phyloP scores from a whole-genome alignment of 2,888 invertebrate species.

The Trypoxylon attenuatum region DNA sequence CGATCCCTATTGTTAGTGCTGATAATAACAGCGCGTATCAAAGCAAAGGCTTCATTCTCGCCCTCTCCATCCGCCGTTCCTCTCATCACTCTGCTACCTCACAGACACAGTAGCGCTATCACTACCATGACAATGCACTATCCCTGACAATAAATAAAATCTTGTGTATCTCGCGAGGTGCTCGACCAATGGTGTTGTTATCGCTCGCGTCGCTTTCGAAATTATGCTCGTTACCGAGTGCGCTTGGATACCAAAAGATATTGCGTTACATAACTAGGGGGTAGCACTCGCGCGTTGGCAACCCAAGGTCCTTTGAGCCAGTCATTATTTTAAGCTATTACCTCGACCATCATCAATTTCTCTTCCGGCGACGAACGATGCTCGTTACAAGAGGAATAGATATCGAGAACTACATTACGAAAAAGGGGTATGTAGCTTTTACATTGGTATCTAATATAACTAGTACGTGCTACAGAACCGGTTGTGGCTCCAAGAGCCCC shows the following conservation, averaged over 20 bases:
- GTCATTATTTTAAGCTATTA: not conserved
- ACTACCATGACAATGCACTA: too few relatives aligned
- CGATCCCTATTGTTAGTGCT: constrained; percentile 2
- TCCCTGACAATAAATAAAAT: not conserved
- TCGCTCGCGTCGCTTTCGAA: not conserved
- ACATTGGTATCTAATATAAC: constrained; percentile 49
- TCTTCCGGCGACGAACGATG: not conserved
- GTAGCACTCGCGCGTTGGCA: not conserved
- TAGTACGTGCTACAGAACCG: constrained; percentile 52
- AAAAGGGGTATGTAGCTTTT: constrained; percentile 34
- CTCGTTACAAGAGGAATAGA: constrained; percentile 9
- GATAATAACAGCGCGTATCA: not conserved
- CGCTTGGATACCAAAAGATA: not conserved
- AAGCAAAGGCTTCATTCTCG: constrained; percentile 2
- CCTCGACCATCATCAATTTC: constrained; percentile 2
- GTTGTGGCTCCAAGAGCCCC: constrained; percentile 44
- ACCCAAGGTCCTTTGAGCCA: not conserved
- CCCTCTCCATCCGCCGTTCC: not conserved
- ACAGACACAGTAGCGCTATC: not conserved
- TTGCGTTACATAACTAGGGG: not conserved
- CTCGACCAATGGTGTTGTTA: not conserved
- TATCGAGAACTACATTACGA: constrained; percentile 14
- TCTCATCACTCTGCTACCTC: not conserved
- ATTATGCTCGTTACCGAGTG: constrained; percentile 1
- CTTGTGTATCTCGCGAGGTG: not conserved